These are phyloP conservation scores for Coregonus suidteri DNA, from an alignment of 2,797 vertebrate genomes.

Conservation along the genomic window DNA sequence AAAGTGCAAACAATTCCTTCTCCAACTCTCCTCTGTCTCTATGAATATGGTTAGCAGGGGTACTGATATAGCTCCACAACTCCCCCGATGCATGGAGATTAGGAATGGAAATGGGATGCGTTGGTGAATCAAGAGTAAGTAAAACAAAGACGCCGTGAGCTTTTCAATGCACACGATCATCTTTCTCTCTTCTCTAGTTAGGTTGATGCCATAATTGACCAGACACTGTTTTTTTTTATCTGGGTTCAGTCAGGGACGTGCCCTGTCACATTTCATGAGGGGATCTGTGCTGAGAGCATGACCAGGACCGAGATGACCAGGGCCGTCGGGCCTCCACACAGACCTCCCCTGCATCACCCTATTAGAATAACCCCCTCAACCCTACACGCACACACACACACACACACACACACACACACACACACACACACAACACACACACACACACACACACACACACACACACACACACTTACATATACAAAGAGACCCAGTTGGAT, in stretches of 20 bases:
- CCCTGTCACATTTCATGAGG: slow-evolving; percentile 72
- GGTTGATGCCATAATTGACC: background rate
- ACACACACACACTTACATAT: slow-evolving; percentile 25
- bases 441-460: slow-evolving; percentile 35
- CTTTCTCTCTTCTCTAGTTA: slow-evolving; percentile 16
- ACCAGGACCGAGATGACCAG: slow-evolving; percentile 68
- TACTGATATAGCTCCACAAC: slow-evolving; percentile 46
- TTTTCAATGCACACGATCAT: slow-evolving; percentile 23
- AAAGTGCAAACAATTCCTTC: slow-evolving; percentile 75
- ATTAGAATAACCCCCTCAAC: slow-evolving; percentile 71
- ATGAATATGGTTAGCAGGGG: slow-evolving; percentile 59
- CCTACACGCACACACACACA: slow-evolving; percentile 19
- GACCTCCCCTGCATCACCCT: slow-evolving; percentile 58
- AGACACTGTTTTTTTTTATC: background rate
- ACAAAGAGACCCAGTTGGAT: slow-evolving; percentile 42
- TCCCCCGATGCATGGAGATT: slow-evolving; percentile 53
- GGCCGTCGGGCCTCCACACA: slow-evolving; percentile 53
- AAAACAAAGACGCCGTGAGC: slow-evolving; percentile 29
- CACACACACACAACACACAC: slow-evolving; percentile 11
- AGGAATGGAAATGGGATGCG: slow-evolving; percentile 56
- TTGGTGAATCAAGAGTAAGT: slow-evolving; percentile 38
- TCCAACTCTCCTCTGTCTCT: slow-evolving; percentile 14
- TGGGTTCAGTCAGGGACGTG: slow-evolving; percentile 38
- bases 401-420: slow-evolving; percentile 17
- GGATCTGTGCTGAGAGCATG: slow-evolving; percentile 50